Evolutionary conservation across 1,140 invertebrate species (phyloP).

Genomic region (Caenorhabditis briggsae): DNA sequence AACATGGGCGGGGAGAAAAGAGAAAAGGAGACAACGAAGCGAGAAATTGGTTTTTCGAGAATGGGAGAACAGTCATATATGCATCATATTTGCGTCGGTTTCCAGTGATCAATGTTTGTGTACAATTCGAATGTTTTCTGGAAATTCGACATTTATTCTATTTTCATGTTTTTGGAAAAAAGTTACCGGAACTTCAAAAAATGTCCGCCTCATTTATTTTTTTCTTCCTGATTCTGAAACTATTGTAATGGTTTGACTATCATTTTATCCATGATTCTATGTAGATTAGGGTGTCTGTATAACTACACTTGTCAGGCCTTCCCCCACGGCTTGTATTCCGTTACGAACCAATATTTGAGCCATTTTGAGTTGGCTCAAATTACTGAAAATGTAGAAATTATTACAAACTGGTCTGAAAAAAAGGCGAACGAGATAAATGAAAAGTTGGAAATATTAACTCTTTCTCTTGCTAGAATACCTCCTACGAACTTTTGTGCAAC

Average conservation of each 20-base stretch:
- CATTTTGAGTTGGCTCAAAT: neutral
- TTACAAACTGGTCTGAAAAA: neutral
- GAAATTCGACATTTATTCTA: neutral
- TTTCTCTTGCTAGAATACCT: too few species aligned
- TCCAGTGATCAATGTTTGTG: neutral
- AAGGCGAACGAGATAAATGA: neutral
- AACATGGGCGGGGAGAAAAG: conserved; percentile 29
- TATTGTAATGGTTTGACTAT: neutral
- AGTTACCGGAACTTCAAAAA: neutral
- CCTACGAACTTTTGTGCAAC: neutral
- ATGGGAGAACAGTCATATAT: neutral
- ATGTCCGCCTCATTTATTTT: neutral
- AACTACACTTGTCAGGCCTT: neutral
- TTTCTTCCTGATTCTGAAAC: neutral
- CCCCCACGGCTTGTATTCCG: conserved; percentile 19
- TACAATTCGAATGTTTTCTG: neutral
- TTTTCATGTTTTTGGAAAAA: neutral
- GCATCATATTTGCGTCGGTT: neutral
- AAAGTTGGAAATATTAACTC: too few species aligned
- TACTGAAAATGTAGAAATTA: neutral
- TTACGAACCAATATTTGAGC: conserved; percentile 27
- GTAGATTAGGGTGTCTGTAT: neutral
- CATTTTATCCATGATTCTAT: too few species aligned
- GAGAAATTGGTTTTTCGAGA: conserved; percentile 52
- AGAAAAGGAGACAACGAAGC: conserved; percentile 25